Base-by-base conservation (phyloP, 2,113 vertebrate genomes). In the Cryptotis parvus region DNA sequence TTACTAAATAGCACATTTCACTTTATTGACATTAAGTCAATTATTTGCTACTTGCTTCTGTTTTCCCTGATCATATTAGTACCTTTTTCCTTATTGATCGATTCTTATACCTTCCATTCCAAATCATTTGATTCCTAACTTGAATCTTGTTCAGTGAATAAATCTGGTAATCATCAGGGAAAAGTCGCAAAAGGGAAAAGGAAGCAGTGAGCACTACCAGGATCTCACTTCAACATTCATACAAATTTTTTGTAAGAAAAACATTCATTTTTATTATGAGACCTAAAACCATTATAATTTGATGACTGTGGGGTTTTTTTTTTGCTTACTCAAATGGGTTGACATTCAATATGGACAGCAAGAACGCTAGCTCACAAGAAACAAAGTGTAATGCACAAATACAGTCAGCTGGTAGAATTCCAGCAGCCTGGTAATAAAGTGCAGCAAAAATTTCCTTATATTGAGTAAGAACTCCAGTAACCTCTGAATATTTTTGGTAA, bases 401-500 rank as follows among this genome's bases (percentile, higher is more conserved):
- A 0, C 4, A 39, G 91, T 33, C 7, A 16, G 87, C 77, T 77
- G 84, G 84, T 43, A 39, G 81, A 80, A 58, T 68, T 14, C 91
- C 52, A 95, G 94, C 85, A 95, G 94, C 80, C 49, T 75, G 87
- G 89, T 83, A 72, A 79, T 73, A 83, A 86, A 95, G 73, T 84
- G 76, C 88, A 93, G 95, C 76, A 87, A 95, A 96, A 66, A 84
- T 82, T 96, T 87, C 92, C 89, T 87, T 90, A 93, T 68, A 79
- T 31, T 81, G 35, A 81, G 0, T 74, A n/a, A 84, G 91, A 70
- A 3, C 92, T 93, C 65, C 66, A 91, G 89, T 78, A 91, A 92
- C 33, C 61, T 89, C 95, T 89, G 96, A 96, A 94, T 74, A 95
- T 89, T 95, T 96, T 96, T 96, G 95, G 94, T 96, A 94, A 95